A percentile compares a stretch with the other conserved stretches of the same genome.
Conservation (phyloP, 2,113 vertebrate species). For the Alouatta palliata region DNA sequence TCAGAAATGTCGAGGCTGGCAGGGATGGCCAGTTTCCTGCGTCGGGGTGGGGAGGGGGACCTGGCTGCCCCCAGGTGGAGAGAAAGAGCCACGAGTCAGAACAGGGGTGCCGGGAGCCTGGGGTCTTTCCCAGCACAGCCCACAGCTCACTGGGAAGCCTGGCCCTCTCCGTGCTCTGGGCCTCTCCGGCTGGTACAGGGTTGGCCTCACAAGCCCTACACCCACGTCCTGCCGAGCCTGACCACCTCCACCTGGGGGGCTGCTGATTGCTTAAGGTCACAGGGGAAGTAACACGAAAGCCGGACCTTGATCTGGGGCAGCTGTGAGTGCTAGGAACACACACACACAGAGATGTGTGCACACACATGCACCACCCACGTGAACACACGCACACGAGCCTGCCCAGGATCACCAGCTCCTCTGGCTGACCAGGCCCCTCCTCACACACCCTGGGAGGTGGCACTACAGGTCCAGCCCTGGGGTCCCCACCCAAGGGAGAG, state of each 20-base stretch:
- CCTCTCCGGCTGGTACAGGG: rapidly evolving
- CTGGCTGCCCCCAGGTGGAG: not conserved
- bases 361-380: rapidly evolving
- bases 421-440: not conserved
- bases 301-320: rapidly evolving
- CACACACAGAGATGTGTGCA: not conserved
- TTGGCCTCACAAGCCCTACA: not conserved
- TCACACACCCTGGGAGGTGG: not conserved
- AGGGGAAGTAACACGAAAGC: not conserved
- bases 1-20: conserved; percentile 39
- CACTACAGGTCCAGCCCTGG: not conserved
- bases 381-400: not conserved
- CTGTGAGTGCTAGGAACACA: not conserved
- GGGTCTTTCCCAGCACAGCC: not conserved
- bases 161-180: rapidly evolving
- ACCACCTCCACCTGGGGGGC: rapidly evolving
- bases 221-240: not conserved
- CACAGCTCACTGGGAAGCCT: not conserved
- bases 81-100: not conserved
- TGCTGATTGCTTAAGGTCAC: not conserved
- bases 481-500: not conserved
- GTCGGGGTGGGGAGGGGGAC: not conserved
- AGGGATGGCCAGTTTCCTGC: conserved; percentile 53
- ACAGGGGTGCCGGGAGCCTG: not conserved
- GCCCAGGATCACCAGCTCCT: not conserved